These are phyloP conservation scores for Nemapogon koenigi DNA, from an alignment of 2,888 invertebrate species.

Conservation along the genomic window DNA sequence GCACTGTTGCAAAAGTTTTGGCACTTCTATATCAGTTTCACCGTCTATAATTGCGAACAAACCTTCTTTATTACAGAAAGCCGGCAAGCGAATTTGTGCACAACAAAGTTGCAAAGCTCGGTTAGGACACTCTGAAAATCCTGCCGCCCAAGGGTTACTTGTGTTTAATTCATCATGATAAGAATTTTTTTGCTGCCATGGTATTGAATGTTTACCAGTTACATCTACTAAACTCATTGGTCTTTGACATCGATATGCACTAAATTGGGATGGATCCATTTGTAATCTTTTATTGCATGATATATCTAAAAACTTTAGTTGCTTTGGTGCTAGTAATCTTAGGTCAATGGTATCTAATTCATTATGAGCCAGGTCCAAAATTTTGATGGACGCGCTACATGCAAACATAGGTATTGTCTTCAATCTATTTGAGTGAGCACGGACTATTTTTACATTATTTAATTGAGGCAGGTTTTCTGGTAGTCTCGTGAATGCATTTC, in stretches of 20 bases:
- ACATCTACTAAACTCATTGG: slow-evolving; percentile 86
- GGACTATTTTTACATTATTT: slow-evolving; percentile 73
- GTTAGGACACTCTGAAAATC: slow-evolving; percentile 86
- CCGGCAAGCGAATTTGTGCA: slow-evolving; percentile 77
- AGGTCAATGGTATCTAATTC: slow-evolving; percentile 82
- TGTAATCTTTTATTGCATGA: slow-evolving; percentile 83
- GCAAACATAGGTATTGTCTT: slow-evolving; percentile 78
- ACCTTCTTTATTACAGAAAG: slow-evolving; percentile 82
- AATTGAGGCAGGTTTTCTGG: slow-evolving; percentile 78
- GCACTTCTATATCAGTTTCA: slow-evolving; percentile 73
- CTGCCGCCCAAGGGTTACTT: slow-evolving; percentile 78
- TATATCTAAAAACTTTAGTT: slow-evolving; percentile 83
- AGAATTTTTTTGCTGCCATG: slow-evolving; percentile 56
- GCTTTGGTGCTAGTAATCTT: slow-evolving; percentile 77
- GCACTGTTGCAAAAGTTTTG: slow-evolving; percentile 73
- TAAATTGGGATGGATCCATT: slow-evolving; percentile 84
- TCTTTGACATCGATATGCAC: slow-evolving; percentile 78
- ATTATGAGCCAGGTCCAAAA: slow-evolving; percentile 85
- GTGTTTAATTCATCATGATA: slow-evolving; percentile 62
- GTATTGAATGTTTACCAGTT: slow-evolving; percentile 78
- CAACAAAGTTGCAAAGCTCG: slow-evolving; percentile 75
- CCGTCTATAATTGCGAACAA: slow-evolving; percentile 86
- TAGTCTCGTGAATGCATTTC: slow-evolving; percentile 77
- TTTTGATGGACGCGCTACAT: slow-evolving; percentile 75
- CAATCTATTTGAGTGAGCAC: slow-evolving; percentile 83